These are phyloP conservation scores for Macropis europaea DNA, from an alignment of 2,888 invertebrate species.

Conservation along the genomic window DNA sequence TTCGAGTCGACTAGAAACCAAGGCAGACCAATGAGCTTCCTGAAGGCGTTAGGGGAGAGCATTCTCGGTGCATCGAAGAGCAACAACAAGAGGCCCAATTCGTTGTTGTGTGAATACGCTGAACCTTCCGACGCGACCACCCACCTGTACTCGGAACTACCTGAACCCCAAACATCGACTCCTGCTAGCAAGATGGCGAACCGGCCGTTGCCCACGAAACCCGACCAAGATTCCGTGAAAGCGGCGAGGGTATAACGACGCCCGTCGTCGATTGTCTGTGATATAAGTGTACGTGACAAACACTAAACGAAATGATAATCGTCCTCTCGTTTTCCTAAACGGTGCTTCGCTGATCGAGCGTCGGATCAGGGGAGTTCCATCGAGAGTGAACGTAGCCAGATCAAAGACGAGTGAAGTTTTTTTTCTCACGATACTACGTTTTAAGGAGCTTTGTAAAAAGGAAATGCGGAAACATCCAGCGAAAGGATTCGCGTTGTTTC, in stretches of 20 bases:
- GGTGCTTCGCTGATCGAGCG: background rate
- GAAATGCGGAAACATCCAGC: slow-evolving; percentile 3
- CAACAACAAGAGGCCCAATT: slow-evolving; percentile 70
- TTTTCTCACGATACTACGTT: slow-evolving; percentile 10
- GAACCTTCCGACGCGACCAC: slow-evolving; percentile 82
- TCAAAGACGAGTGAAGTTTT: background rate
- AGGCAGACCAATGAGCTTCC: slow-evolving; percentile 82
- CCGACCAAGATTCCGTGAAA: slow-evolving; percentile 78
- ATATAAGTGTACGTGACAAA: slow-evolving; percentile 61
- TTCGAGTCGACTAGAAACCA: slow-evolving; percentile 53
- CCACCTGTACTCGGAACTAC: slow-evolving; percentile 82
- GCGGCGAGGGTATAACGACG: slow-evolving; percentile 64
- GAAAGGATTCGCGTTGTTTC: background rate
- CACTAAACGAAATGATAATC: slow-evolving; percentile 19
- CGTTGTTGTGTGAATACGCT: slow-evolving; percentile 81
- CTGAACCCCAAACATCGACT: slow-evolving; percentile 79
- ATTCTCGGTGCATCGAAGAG: slow-evolving; percentile 71
- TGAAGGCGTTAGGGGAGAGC: slow-evolving; percentile 84
- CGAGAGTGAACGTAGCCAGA: slow-evolving; percentile 1
- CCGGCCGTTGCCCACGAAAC: slow-evolving; percentile 86
- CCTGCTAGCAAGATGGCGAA: slow-evolving; percentile 84
- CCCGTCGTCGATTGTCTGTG: slow-evolving; percentile 71
- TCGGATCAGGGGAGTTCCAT: background rate
- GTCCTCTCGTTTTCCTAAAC: slow-evolving; percentile 20
- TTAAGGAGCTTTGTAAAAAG: slow-evolving; percentile 29